Conservation (phyloP, 2,888 invertebrate genomes). For the Eupithecia subumbrata region DNA sequence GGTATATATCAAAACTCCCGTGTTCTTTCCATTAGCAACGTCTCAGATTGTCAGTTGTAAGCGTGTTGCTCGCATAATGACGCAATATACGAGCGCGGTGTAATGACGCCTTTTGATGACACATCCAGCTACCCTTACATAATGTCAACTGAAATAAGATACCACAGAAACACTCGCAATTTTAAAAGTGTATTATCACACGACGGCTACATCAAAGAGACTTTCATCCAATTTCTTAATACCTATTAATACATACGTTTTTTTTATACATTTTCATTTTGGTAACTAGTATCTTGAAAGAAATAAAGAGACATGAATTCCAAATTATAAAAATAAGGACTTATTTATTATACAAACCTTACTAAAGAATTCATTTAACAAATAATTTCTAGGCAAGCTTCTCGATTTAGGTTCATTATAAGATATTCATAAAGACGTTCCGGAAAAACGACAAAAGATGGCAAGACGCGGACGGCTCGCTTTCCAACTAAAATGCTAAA, state of each 20-base stretch:
- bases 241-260: neutral
- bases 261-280: neutral
- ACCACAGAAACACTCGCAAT: constrained; percentile 44
- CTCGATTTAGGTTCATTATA: constrained; percentile 78
- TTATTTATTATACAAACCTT: constrained; percentile 54
- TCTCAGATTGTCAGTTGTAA: constrained; percentile 76
- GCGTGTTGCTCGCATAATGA: constrained; percentile 73
- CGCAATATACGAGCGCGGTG: constrained; percentile 56
- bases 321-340: constrained; percentile 64
- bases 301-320: constrained; percentile 56
- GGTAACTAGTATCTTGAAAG: neutral
- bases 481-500: constrained; percentile 68
- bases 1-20: constrained; percentile 76
- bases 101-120: constrained; percentile 61
- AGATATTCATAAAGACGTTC: constrained; percentile 80
- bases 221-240: neutral
- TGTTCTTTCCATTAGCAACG: constrained; percentile 79
- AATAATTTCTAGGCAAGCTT: constrained; percentile 77
- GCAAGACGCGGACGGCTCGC: constrained; percentile 53
- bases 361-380: constrained; percentile 71
- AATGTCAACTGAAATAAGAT: constrained; percentile 68
- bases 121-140: constrained; percentile 65
- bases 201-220: constrained; percentile 20
- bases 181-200: constrained; percentile 20
- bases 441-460: constrained; percentile 66